Conservation (phyloP, 2,113 vertebrate species). For the Vidua macroura region DNA sequence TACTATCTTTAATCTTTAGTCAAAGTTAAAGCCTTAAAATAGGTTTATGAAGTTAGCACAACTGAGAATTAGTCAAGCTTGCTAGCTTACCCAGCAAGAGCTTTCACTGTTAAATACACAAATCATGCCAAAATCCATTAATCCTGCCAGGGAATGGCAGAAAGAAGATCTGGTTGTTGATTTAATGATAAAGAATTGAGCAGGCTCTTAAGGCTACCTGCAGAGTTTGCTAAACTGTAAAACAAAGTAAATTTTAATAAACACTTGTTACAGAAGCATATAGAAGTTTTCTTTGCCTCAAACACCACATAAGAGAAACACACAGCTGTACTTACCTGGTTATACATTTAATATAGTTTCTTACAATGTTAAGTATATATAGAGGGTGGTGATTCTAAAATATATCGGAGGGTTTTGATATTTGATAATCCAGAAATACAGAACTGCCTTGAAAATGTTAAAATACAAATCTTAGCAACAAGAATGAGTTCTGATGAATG, state of each 20-base stretch:
- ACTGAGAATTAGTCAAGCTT: conserved; percentile 83
- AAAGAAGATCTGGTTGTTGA: conserved; percentile 78
- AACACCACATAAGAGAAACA: not conserved
- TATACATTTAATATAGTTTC: not conserved
- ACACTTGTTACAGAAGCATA: conserved; percentile 20
- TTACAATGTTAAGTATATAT: not conserved
- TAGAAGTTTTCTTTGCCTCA: conserved; percentile 9
- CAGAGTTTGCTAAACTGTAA: conserved; percentile 71
- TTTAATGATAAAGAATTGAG: conserved; percentile 81
- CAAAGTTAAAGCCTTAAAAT: conserved; percentile 76
- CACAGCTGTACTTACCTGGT: not conserved
- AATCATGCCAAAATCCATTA: conserved; percentile 79
- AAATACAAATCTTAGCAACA: not conserved
- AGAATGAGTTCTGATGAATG: not conserved
- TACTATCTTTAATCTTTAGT: conserved; percentile 74
- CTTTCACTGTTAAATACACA: conserved; percentile 73
- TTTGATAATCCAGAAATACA: not conserved
- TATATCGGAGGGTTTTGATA: not conserved
- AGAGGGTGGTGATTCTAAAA: not conserved
- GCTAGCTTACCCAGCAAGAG: conserved; percentile 78
- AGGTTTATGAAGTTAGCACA: conserved; percentile 80
- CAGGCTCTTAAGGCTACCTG: conserved; percentile 72
- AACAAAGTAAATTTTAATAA: conserved; percentile 67
- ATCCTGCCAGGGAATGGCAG: conserved; percentile 74
- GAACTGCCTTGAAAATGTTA: not conserved